Evolutionary conservation across 1,140 invertebrate genomes (phyloP), one percentile per base, ranked within the genome.

Genomic region (Caerostris extrusa): DNA sequence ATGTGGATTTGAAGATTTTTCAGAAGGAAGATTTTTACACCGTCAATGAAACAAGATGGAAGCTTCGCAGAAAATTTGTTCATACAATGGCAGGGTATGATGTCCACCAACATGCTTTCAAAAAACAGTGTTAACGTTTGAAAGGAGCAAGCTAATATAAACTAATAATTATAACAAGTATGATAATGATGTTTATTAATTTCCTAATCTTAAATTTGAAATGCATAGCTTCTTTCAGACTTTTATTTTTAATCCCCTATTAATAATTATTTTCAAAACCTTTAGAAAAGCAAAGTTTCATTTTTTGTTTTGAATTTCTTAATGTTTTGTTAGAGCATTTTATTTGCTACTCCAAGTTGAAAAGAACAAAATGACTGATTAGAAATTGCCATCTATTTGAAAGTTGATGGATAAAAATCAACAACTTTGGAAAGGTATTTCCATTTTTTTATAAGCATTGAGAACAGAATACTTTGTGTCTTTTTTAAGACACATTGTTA

Each of bases 121-220:
- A 93, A 89, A 93, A 93, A 89, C 92, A 93, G 92, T 61, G 67
- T 12, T 77, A 89, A 89, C 92, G 86, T 93, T 93, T 89, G 92
- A 93, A 81, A 93, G 92, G 92, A 93, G 92, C 92, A 93, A 93
- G 92, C 92, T 88, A 19, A 58, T 12, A 60, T 57, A 91, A 50
- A 14, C 86, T 67, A 88, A 17, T 6, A n/a, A 64, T 64, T 67
- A 53, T 53, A 34, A 34, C 34, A 34, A 34, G 34, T 34, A 34
- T 34, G 34, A 34, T 34, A 34, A 34, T 34, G 34, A 34, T 34
- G 34, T 34, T 34, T 34, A n/a, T n/a, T 85, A 85, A 89, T 50
- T 3, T 56, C 3, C 50, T 19, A 10, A 17, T n/a, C 14, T 8
- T 60, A 17, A 82, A 61, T 10, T n/a, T 61, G 7, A 60, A 60